Evolutionary conservation across 1,140 invertebrate species (phyloP), one percentile per base, ranked within the genome.

Genomic region (Drosophila oshimai): DNA sequence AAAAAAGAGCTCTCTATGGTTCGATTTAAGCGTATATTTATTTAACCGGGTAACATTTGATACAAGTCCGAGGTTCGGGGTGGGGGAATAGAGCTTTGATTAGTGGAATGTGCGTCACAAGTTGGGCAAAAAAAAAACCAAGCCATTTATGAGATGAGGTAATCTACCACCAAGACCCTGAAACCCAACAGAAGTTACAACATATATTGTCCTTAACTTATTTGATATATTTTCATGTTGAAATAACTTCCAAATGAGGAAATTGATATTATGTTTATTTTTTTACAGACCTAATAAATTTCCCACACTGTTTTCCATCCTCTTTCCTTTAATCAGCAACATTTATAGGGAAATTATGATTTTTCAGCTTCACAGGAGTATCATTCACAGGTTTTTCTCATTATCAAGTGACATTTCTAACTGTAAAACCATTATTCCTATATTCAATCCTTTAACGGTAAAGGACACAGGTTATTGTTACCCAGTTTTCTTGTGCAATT

Each of bases 391-490:
- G 36, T 17, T 33, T 77, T 77, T 74, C 34, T 39, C 55, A 60
- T 39, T 18, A 1, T n/a, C 39, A 17, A 20, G 31, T 13, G 34
- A 37, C 36, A 37, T 36, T 29, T 37, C 39, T 55, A 79, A 84
- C 78, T 80, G 75, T 84, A n/a, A n/a, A n/a, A n/a, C n/a, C n/a
- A n/a, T n/a, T n/a, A 37, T 31, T 29, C 6, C 6, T 9, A 6
- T 3, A n/a, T 13, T 9, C 34, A 86, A 86, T 72, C 70, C 71
- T 64, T 74, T 75, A 86, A 84, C 79, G 79, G 80, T 84, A 71
- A 18, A 69, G 28, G 31, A 7, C 24, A 15, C 18, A 18, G 13
- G 34, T 24, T 24, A 61, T 61, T 69, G 50, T 58, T 65, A 29
- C 15, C 39, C 22, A 7, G 18, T 53, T 13, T 42, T 55, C 31